Evolutionary conservation across 1,140 invertebrate species (phyloP).

Genomic region (Galleria mellonella): DNA sequence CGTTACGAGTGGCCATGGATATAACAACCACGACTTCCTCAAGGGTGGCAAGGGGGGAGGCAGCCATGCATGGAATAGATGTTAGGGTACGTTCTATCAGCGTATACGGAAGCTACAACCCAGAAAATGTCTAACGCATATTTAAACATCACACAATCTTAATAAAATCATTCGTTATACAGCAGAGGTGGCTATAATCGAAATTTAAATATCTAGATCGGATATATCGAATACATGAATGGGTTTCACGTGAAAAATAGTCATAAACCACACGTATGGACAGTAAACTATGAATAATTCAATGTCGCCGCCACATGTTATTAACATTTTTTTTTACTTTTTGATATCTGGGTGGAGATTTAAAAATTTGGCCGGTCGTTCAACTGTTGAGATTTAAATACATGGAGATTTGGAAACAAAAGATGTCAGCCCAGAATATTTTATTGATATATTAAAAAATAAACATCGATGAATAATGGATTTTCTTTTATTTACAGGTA

Average conservation of each 20-base stretch:
- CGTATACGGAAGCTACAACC: constrained; percentile 8
- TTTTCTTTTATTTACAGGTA: no score
- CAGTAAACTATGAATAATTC: constrained; percentile 48
- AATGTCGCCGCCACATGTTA: constrained; percentile 29
- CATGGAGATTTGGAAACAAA: no score
- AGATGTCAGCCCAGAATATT: no score
- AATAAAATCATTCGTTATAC: constrained; percentile 26
- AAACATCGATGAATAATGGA: no score
- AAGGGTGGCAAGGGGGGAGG: constrained; percentile 16
- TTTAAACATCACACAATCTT: constrained; percentile 8
- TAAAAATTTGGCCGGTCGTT: constrained; percentile 60
- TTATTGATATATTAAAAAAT: no score
- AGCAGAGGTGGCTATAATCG: constrained; percentile 26
- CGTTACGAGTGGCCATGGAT: constrained; percentile 21
- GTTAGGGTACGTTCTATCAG: constrained; percentile 13
- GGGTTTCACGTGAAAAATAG: constrained; percentile 28
- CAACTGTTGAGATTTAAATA: constrained; percentile 17
- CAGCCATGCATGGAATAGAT: constrained; percentile 31
- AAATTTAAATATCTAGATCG: constrained; percentile 52
- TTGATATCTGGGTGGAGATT: constrained; percentile 47
- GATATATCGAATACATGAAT: constrained; percentile 53
- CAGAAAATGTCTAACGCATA: constrained; percentile 10
- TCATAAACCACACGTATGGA: constrained; percentile 29
- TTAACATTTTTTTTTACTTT: constrained; percentile 46
- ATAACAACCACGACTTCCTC: constrained; percentile 7